Conservation (phyloP, 2,888 invertebrate species). For the Pantelozetes paolii region DNA sequence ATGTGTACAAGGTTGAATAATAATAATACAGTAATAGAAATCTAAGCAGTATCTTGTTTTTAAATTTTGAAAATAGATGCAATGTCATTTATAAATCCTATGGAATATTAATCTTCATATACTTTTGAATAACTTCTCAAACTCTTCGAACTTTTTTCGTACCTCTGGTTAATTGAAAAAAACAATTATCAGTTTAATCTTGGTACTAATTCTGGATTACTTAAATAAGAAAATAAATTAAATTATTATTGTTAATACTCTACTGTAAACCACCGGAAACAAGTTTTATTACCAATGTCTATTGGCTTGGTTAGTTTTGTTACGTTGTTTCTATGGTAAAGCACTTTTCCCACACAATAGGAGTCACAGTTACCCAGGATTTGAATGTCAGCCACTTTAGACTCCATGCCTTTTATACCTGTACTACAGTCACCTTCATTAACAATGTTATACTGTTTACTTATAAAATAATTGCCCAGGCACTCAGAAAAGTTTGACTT, state of each 20-base stretch:
- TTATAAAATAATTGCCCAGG: background rate
- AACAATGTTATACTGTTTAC: background rate
- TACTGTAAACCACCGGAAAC: background rate
- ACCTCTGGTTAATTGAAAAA: background rate
- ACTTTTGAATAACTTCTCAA: background rate
- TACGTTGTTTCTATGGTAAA: background rate
- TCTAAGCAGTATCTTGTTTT: too few relatives aligned
- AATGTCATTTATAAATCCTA: too few relatives aligned
- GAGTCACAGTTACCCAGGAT: constrained; percentile 3
- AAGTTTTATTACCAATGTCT: background rate
- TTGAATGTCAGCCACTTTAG: constrained; percentile 6
- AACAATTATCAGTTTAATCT: background rate
- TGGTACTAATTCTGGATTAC: too few relatives aligned
- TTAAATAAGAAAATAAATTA: too few relatives aligned
- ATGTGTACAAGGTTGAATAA: too few relatives aligned
- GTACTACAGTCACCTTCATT: background rate
- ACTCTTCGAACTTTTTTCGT: background rate
- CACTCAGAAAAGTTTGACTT: background rate
- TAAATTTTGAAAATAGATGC: too few relatives aligned
- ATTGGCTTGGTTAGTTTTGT: background rate
- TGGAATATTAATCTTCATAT: too few relatives aligned
- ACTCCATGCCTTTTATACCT: background rate
- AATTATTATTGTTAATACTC: too few relatives aligned
- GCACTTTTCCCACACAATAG: background rate
- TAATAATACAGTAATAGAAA: too few relatives aligned